These are phyloP conservation scores for Toxotes lorentzi DNA, from an alignment of 2,797 vertebrate genomes.

Conservation along the genomic window DNA sequence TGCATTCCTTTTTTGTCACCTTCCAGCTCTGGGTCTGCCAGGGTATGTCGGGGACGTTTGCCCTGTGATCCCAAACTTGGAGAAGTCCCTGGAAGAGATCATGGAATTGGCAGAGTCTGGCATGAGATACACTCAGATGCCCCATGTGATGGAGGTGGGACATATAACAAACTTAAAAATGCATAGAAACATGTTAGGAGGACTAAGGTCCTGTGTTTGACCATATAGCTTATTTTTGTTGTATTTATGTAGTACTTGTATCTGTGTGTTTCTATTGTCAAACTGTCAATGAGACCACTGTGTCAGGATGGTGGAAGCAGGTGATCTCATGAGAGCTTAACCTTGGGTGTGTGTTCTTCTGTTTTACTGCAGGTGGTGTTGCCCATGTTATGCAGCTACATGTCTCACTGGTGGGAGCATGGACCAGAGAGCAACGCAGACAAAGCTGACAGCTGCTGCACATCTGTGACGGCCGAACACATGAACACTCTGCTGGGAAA, in stretches of 20 bases:
- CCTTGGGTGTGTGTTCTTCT: not conserved
- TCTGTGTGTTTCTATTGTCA: not conserved
- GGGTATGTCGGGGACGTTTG: conserved; percentile 90
- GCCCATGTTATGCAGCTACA: conserved; percentile 96
- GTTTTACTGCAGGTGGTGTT: conserved; percentile 86
- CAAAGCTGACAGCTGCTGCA: conserved; percentile 89
- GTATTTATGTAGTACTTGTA: not conserved
- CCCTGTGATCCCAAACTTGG: conserved; percentile 90
- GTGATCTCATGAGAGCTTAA: not conserved
- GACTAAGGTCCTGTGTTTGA: not conserved
- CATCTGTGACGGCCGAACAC: conserved; percentile 92
- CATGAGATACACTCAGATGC: conserved; percentile 95
- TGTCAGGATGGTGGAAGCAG: not conserved
- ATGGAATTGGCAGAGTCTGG: conserved; percentile 94
- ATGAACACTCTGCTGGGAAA: conserved; percentile 96
- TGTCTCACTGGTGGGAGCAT: conserved; percentile 98
- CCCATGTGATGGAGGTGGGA: conserved; percentile 89
- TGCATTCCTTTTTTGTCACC: not conserved
- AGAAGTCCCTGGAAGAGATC: conserved; percentile 94
- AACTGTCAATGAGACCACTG: not conserved
- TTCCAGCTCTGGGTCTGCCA: conserved; percentile 87
- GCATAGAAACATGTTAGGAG: no score
- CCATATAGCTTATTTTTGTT: not conserved
- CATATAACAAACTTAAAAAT: not conserved
- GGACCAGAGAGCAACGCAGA: conserved; percentile 90